Base-by-base conservation (phyloP, 2,888 invertebrate species). In the Oligia strigilis region DNA sequence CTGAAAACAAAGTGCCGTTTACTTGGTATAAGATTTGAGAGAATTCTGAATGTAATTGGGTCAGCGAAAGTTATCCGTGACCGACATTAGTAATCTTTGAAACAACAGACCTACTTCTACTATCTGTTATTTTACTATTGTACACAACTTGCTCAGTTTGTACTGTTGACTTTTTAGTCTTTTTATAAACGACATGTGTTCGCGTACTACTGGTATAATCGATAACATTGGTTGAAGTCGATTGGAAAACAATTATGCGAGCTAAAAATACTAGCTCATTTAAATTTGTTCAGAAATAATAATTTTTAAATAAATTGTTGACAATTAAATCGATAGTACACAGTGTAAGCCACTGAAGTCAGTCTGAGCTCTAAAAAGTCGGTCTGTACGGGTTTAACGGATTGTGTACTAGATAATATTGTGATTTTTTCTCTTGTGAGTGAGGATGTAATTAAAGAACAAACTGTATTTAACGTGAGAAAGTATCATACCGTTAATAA, bases 11-110 rank as follows among this genome's bases (percentile, higher is more conserved):
- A 69, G 40, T 84, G 72, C 72, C 64, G 66, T 78, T 78, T 72
- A 71, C 52, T 78, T 77, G 55, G 23, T 79, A 71, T 75, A 80
- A 78, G 58, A 58, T 77, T 80, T 78, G 72, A 64, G 46, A 82
- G 75, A 86, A 80, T 77, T 75, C 23, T 62, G 80, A 75, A 77
- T 82, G 80, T 82, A 87, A 77, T 86, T 88, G 80, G 88, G 85
- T 87, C 85, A 76, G 62, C 74, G 78, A 86, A 85, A 81, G 83
- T 78, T 55, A 86, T 80, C 78, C 74, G 69, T 82, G 81, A 80
- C 89, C 87, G 76, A 83, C 77, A 85, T 88, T 84, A 78, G 43
- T 67, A 81, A 87, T 85, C 82, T 78, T 77, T 70, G 69, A 69
- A 77, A 81, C 72, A 75, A 85, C 81, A 80, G 64, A 71, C 82